Evolutionary conservation across 2,797 vertebrate genomes (phyloP), one percentile per base, ranked within the genome.

Genomic region (Coilia nasus): DNA sequence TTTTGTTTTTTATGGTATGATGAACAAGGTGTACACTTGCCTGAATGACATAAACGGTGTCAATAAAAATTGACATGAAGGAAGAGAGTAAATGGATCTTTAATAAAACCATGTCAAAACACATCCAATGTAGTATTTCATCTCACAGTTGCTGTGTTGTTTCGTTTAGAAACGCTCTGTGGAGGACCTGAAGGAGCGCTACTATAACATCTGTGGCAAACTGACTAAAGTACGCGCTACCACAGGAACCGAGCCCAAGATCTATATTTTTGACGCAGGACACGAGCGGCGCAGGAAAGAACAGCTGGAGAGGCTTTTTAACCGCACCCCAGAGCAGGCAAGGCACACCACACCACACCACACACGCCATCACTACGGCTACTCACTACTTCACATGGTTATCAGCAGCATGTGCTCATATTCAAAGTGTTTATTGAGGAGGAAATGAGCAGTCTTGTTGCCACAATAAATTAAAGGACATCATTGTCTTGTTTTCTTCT

Each of bases 251-350:
- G 98, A 99, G 86, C 95, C 98, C 54, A 99, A 99, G 93, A 96
- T 98, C 87, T 98, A 98, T 15, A 96, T 98, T 60, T 99, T 99
- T 85, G 98, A 99, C 81, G 98, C 98, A 0, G 98, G 97, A 59
- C 98, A 99, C 60, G 98, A 99, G 93, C 96, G 97, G 56, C 95
- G 98, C 54, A 95, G 98, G 87, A 99, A 99, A 93, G 98, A 99
- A 78, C 98, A 99, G 87, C 93, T 99, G 84, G 98, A 99, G 90
- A 97, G 98, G 86, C 97, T 99, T 81, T 99, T 99, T 90, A 99
- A 96, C 88, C 97, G 98, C 86, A 99, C 98, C 57, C 98, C 98
- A 67, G 98, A 99, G 89, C 98, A 99, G 96, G 98, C 99, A 86
- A 90, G 86, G 50, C 50, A 54, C 50, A 54, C 50, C 14, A 3